These are phyloP conservation scores for Micropoecilia bifurca DNA, from an alignment of 2,797 vertebrate genomes.

Conservation along the genomic window DNA sequence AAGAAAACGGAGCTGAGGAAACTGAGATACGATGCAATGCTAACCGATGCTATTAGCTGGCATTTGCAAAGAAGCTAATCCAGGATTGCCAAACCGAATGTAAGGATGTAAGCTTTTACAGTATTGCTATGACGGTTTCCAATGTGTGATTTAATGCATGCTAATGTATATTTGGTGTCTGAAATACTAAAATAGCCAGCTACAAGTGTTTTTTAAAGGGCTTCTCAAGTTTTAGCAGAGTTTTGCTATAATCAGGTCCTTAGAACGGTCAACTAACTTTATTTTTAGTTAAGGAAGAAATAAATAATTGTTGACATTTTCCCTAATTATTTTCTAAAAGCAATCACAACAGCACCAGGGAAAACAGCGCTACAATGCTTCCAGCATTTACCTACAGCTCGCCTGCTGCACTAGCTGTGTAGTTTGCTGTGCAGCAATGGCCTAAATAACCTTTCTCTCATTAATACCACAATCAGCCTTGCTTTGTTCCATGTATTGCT, in stretches of 20 bases:
- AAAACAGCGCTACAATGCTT: slow-evolving; percentile 1
- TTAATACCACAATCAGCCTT: slow-evolving; percentile 36
- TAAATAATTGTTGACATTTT: not conserved
- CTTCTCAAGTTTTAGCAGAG: not conserved
- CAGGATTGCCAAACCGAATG: not conserved
- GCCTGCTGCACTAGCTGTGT: not conserved
- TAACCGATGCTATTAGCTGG: not conserved
- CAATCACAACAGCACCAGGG: slow-evolving; percentile 6
- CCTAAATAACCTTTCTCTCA: slow-evolving; percentile 3
- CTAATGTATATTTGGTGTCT: not conserved
- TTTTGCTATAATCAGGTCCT: not conserved
- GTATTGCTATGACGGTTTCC: not conserved
- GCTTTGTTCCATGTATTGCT: not conserved
- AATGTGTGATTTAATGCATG: not conserved
- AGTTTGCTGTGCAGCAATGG: slow-evolving; percentile 6
- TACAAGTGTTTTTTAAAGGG: not conserved
- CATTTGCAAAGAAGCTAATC: not conserved
- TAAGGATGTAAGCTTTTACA: not conserved
- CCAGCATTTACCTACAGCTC: slow-evolving; percentile 11
- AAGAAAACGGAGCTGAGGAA: not conserved
- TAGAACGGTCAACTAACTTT: not conserved
- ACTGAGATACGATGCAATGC: no score
- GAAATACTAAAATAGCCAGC: not conserved
- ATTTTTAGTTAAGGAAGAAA: not conserved
- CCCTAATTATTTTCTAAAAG: not conserved